Percentiles rank a stretch among this genome's conserved stretches.
Conservation (phyloP, 2,888 invertebrate genomes). For the Dryobota labecula region DNA sequence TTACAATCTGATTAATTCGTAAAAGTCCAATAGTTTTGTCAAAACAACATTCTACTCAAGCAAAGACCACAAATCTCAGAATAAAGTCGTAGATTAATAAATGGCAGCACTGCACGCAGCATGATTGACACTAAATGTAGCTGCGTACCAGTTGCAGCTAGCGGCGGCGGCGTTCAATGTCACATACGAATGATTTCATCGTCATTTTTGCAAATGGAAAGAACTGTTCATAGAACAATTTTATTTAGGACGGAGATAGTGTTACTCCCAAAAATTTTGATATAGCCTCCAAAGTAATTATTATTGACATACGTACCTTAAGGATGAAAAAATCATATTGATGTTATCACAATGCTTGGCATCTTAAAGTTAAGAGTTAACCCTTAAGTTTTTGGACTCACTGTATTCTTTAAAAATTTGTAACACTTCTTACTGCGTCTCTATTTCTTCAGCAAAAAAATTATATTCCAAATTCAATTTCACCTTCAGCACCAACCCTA, state of each 20-base stretch:
- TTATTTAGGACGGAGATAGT: rapidly evolving
- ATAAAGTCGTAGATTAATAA: conserved; percentile 16
- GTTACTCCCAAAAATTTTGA: not conserved
- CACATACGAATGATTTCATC: not conserved
- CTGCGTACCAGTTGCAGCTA: conserved; percentile 11
- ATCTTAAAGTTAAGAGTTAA: too few relatives aligned
- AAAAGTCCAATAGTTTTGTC: too few relatives aligned
- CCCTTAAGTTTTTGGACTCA: too few relatives aligned
- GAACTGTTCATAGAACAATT: not conserved
- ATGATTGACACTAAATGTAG: conserved; percentile 28
- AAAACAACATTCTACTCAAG: too few relatives aligned
- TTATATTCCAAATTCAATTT: conserved; percentile 15
- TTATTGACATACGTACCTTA: not conserved
- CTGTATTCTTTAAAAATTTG: not conserved
- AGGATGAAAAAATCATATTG: not conserved
- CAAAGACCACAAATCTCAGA: not conserved
- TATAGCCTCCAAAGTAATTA: not conserved
- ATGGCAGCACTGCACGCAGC: not conserved
- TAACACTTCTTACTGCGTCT: not conserved
- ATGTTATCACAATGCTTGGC: too few relatives aligned
- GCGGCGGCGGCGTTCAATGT: too few relatives aligned
- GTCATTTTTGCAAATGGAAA: not conserved
- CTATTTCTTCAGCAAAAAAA: not conserved
- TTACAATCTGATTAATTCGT: too few relatives aligned
- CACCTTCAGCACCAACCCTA: conserved; percentile 58